Evolutionary conservation across 2,797 vertebrate genomes (phyloP).

Genomic region (Ataeniobius toweri): DNA sequence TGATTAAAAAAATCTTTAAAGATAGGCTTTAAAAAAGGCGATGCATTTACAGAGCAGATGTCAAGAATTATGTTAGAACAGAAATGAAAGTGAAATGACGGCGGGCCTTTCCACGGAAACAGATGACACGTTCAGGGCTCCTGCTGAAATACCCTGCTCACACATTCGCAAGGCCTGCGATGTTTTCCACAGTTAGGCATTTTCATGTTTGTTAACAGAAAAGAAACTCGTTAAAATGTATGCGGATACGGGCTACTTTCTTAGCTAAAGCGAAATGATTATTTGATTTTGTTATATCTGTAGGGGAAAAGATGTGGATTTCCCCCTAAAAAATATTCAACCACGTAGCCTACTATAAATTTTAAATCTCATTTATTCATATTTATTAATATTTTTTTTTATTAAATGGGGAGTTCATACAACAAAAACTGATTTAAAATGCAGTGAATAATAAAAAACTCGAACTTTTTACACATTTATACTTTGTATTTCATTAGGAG

Average conservation of each 20-base stretch:
- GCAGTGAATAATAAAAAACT: neutral
- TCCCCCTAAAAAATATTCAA: neutral
- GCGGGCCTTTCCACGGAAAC: conserved; percentile 18
- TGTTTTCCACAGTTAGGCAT: neutral
- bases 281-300: neutral
- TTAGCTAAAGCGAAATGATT: neutral
- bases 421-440: neutral
- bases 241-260: neutral
- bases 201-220: neutral
- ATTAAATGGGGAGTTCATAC: neutral
- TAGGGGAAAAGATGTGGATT: neutral
- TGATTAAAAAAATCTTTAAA: neutral
- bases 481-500: neutral
- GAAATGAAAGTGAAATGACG: conserved; percentile 18
- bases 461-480: no score
- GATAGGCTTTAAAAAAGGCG: neutral
- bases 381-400: neutral
- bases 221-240: neutral
- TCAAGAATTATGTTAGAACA: neutral
- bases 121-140: neutral
- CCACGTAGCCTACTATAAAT: neutral
- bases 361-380: neutral
- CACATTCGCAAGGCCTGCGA: no score
- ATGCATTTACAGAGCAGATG: neutral
- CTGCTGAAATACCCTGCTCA: neutral